Evolutionary conservation across 1,140 invertebrate species (phyloP).

Genomic region (Glomeris maerens): DNA sequence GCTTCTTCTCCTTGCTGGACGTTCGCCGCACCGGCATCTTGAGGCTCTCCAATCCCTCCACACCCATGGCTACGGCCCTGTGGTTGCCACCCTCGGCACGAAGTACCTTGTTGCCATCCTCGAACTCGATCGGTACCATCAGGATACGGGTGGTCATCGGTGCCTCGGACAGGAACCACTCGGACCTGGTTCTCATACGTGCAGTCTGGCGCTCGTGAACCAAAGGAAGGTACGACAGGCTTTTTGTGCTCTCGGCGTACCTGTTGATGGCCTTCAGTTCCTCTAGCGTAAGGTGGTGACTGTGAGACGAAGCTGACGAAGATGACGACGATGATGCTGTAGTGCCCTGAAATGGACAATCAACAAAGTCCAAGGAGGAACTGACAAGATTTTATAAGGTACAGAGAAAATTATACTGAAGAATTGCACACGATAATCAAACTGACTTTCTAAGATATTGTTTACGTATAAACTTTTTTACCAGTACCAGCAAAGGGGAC

Average conservation of each 20-base stretch:
- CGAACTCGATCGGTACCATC: conserved; percentile 11
- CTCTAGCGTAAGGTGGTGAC: conserved; percentile 56
- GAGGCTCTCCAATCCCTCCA: conserved; percentile 41
- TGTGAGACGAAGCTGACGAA: conserved; percentile 21
- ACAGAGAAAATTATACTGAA: too few relatives aligned
- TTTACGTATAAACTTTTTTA: too few relatives aligned
- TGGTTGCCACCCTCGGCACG: conserved; percentile 7
- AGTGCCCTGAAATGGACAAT: neutral
- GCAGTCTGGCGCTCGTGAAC: conserved; percentile 86
- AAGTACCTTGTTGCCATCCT: conserved; percentile 2
- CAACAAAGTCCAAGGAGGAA: too few relatives aligned
- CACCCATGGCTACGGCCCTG: conserved; percentile 10
- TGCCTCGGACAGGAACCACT: conserved; percentile 73
- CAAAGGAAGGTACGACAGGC: conserved; percentile 76
- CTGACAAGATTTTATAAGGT: too few relatives aligned
- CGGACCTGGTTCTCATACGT: conserved; percentile 79
- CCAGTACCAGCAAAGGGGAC: too few relatives aligned
- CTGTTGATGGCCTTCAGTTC: conserved; percentile 69
- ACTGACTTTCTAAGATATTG: too few relatives aligned
- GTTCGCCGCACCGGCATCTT: conserved; percentile 46
- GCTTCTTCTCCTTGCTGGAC: conserved; percentile 48
- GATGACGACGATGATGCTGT: conserved; percentile 17
- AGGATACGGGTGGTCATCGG: conserved; percentile 7
- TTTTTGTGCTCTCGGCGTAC: conserved; percentile 83
- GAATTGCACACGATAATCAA: too few relatives aligned